Evolutionary conservation across 2,888 invertebrate genomes (phyloP), one percentile per base, ranked within the genome.

Genomic region (Muschampia plurimacula): DNA sequence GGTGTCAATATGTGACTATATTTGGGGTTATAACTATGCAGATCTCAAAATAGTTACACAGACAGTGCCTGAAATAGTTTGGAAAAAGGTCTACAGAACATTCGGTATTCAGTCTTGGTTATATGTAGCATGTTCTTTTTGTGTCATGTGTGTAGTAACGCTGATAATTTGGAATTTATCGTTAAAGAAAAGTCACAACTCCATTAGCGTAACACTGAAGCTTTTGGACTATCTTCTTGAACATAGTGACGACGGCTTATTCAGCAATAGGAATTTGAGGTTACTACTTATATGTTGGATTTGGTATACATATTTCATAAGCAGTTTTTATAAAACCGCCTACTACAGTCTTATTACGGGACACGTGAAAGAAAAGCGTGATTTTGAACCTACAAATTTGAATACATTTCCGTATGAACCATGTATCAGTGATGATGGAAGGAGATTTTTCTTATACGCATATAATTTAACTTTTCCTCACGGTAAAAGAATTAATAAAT

Each of bases 221-320:
- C 68, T 88, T 41, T 88, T 85, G 83, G 90, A 87, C 22, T 88
- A 86, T 72, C 82, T 87, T 72, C 83, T 84, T 64, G 82, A 80
- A 12, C 86, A 87, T 32, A 78, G 84, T 8, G 82, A 84, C 67
- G 71, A 75, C 46, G 82, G 79, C 1, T 74, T 88, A 59, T 77
- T 84, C 2, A 82, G 74, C 72, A 76, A 82, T 8, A 82, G 79
- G 62, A 80, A 79, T 49, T 78, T 87, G 44, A 83, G 84, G 77
- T 70, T 76, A 0, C 74, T 90, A 9, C 79, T 88, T 36, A 68
- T 87, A 36, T 79, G 78, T 68, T 91, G 91, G 91, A 80, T 89
- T 74, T 85, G 86, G 84, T 91, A 88, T 49, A 84, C 89, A 55
- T 91, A 86, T 75, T 89, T 85, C 63, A 83, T 91, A 12, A 78